Base-by-base conservation (phyloP, 53 echinoderm and acorn worm genomes). In the Apostichopus leukothele region DNA sequence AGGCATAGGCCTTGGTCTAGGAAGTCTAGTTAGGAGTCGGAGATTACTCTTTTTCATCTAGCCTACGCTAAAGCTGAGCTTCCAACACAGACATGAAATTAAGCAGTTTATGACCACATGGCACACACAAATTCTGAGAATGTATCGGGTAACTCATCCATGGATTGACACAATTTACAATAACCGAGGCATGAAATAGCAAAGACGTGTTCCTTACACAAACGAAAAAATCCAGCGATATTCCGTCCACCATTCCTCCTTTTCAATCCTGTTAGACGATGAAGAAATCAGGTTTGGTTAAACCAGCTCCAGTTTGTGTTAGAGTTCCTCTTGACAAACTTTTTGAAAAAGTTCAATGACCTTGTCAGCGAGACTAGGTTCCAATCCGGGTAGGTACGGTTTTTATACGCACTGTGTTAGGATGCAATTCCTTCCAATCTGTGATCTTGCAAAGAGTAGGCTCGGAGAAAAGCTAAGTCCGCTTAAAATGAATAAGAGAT, bases 391-490 rank as follows among this genome's bases (percentile, higher is more conserved):
- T 71, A 6, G 6, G 20, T 71, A 16, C 21, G 71, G 18, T 39
- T 39, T 39, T 39, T 39, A 39, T 39, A 39, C 6, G 6, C 18
- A 71, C 18, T 71, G 71, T 71, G 71, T 71, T 71, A 71, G 71
- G 71, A 71, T 71, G 57, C 10, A 71, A 71, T 71, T 71, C 71
- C 71, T 71, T 71, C 71, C 71, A 71, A n/a, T 71, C 18, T 19
- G 71, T 71, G 20, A 71, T 71, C 71, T 18, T 71, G 71, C 71
- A 71, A n/a, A 57, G 71, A 6, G 18, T 71, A 21, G 71, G 71
- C 18, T 71, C 18, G 71, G 18, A 16, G 71, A 16, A 57, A 19
- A 71, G 16, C 13, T 71, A n/a, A 21, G 18, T 71, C 71, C 71
- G 20, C 18, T 71, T 71, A 1, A 19, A 71, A 71, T 71, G 20